Conservation (phyloP, 2,113 vertebrate species). For the Dinomys branickii region DNA sequence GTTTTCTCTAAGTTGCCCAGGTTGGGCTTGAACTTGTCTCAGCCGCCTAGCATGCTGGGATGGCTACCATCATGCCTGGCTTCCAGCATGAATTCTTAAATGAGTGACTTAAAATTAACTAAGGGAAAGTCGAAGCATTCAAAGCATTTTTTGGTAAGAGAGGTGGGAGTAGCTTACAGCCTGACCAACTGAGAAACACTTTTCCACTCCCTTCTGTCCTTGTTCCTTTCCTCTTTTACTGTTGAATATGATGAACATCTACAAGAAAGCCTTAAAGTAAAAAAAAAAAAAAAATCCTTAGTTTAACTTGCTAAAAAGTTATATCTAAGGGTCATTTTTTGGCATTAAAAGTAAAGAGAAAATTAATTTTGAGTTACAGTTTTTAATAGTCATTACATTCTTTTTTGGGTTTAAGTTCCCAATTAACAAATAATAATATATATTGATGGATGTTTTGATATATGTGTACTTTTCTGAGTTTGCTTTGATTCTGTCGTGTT, state of each 20-base stretch:
- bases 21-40: neutral
- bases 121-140: neutral
- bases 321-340: neutral
- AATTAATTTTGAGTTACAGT: slow-evolving; percentile 25
- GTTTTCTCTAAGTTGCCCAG: neutral
- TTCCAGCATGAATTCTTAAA: slow-evolving; percentile 8
- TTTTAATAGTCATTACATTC: neutral
- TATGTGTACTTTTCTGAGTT: neutral
- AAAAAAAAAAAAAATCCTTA: slow-evolving; percentile 2
- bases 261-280: slow-evolving; percentile 17
- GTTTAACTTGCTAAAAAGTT: neutral
- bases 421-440: neutral
- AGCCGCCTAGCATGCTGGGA: neutral
- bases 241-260: slow-evolving; percentile 21
- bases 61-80: neutral
- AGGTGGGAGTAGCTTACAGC: neutral
- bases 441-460: neutral
- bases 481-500: neutral
- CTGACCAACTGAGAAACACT: neutral
- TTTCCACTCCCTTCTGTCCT: slow-evolving; percentile 13
- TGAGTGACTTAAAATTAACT: slow-evolving; percentile 24
- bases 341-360: slow-evolving; percentile 1
- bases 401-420: neutral
- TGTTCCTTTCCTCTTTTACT: slow-evolving; percentile 5
- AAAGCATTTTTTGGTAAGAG: neutral